Conservation (phyloP, 2,113 vertebrate species). For the Ptyas mucosa region DNA sequence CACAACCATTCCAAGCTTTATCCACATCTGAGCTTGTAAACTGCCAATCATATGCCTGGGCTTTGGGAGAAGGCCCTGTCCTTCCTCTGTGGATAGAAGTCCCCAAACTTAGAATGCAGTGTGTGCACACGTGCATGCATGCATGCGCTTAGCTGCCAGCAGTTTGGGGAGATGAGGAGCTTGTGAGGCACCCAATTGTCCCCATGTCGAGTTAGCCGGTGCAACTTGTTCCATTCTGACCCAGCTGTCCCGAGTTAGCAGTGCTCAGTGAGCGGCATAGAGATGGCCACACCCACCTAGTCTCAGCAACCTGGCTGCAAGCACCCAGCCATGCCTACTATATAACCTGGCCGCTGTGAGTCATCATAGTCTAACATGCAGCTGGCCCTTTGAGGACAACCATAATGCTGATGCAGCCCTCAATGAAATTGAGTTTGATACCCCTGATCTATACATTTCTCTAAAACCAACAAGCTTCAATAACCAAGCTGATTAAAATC, state of each 20-base stretch:
- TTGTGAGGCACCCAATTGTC: background rate
- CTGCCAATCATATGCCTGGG: background rate
- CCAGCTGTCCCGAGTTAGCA: background rate
- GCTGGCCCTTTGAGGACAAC: too few relatives aligned
- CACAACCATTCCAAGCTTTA: background rate
- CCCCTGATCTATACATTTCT: too few relatives aligned
- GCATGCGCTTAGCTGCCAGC: background rate
- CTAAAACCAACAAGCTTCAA: background rate
- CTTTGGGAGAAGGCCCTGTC: too few relatives aligned
- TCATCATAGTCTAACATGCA: too few relatives aligned
- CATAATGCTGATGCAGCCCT: too few relatives aligned
- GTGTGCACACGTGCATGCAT: rapidly evolving
- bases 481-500: background rate
- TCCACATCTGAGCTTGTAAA: background rate
- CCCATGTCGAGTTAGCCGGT: background rate
- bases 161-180: background rate
- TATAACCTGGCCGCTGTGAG: too few relatives aligned
- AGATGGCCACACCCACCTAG: background rate
- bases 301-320: too few relatives aligned
- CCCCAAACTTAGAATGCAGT: background rate
- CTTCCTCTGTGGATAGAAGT: background rate
- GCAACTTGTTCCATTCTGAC: background rate
- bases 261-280: background rate
- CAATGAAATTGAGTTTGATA: too few relatives aligned
- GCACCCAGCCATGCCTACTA: too few relatives aligned